Evolutionary conservation across 2,113 vertebrate species (phyloP).

Genomic region (Bombycilla garrulus): DNA sequence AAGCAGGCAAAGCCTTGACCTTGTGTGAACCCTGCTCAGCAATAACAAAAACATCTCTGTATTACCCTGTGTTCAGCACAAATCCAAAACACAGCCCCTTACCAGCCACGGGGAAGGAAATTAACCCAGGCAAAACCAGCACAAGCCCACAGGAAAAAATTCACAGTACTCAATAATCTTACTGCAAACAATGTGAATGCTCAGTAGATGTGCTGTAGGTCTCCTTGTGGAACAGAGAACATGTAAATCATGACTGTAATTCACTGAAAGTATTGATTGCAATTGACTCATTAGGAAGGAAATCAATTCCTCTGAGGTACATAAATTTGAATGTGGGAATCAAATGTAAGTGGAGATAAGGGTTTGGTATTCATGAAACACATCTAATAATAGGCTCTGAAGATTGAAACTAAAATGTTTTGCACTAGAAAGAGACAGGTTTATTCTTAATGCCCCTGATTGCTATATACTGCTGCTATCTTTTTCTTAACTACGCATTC

Average conservation of each 20-base stretch:
- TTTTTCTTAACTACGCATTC: not conserved
- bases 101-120: not conserved
- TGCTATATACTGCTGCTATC: not conserved
- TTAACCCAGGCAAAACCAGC: not conserved
- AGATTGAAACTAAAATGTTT: not conserved
- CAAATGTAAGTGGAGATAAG: not conserved
- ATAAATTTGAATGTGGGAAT: not conserved
- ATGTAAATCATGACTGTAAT: not conserved
- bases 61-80: not conserved
- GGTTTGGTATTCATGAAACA: not conserved
- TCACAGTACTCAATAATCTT: not conserved
- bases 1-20: not conserved
- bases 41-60: not conserved
- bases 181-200: not conserved
- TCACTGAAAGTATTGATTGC: not conserved
- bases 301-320: not conserved
- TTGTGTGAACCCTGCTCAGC: not conserved
- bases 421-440: not conserved
- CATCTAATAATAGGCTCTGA: not conserved
- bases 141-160: not conserved
- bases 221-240: not conserved
- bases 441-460: not conserved
- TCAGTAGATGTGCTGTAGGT: not conserved
- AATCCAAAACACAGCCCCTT: not conserved
- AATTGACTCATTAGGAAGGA: constrained; percentile 25